Evolutionary conservation across 37 sponge, comb jelly and placozoan species (phyloP), one percentile per base, ranked within the genome.

Genomic region (Cliona cf. orientalis): DNA sequence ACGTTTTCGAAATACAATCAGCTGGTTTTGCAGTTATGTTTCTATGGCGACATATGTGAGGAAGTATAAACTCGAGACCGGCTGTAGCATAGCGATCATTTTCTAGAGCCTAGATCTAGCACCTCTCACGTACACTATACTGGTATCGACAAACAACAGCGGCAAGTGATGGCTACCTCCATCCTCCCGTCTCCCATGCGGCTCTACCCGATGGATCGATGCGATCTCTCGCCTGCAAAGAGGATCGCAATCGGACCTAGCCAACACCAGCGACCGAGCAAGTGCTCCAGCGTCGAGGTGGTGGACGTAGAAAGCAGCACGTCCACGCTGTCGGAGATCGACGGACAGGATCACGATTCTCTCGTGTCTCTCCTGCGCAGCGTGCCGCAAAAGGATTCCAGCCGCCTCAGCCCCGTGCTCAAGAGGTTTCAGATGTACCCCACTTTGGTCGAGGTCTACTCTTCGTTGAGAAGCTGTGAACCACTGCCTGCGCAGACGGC

Each of bases 351-450:
- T n/a, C n/a, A 49, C 14, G 53, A 49, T 19, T 19, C 9, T 49
- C 53, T 49, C 9, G 14, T 19, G 53, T 14, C 14, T 14, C 14
- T 49, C 14, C 53, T 49, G 53, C 14, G 14, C 14, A 49, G 53
- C 14, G 53, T 49, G 14, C 53, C 53, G 14, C 9, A 14, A 49
- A 9, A 49, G 14, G 53, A 29, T 3, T 59, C 60, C 5, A 59
- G 28, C 28, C 28, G 23, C 28, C 60, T 29, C 55, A 49, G 55
- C 17, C 25, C 6, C 6, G 6, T 28, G 64, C 64, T 66, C 29
- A 55, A 69, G 25, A 49, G 70, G 6, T 88, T 70, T 61, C 38
- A 40, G 9, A 41, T 58, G 36, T 82, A 76, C 64, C 31, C 41
- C 37, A 6, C n/a, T n/a, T 49, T 56, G 0, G 25, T 65, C 38